Percentiles rank a stretch among this genome's conserved stretches.
phyloP scores from a whole-genome alignment of 1,140 invertebrate genomes.

The Hirudo medicinalis region DNA sequence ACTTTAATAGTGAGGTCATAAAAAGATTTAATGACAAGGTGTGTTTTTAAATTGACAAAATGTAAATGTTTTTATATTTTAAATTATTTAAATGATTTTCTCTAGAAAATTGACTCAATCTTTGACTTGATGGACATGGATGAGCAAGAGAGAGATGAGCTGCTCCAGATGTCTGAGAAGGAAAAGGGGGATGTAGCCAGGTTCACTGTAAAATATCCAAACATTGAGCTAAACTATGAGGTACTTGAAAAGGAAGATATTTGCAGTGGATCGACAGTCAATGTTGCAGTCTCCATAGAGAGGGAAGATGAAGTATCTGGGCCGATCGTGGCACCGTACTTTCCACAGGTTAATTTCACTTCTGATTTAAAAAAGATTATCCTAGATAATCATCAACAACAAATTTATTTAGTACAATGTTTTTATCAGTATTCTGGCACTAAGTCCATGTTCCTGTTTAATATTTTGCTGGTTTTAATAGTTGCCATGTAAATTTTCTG shows the following conservation, averaged over 20 bases:
- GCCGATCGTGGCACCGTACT: slow-evolving; percentile 92
- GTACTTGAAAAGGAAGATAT: slow-evolving; percentile 65
- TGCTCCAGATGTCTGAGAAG: slow-evolving; percentile 66
- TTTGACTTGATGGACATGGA: slow-evolving; percentile 98
- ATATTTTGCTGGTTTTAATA: slow-evolving; percentile 5
- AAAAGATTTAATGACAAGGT: slow-evolving; percentile 79
- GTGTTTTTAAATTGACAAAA: slow-evolving; percentile 22
- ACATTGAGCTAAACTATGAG: slow-evolving; percentile 91
- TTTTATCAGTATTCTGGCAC: too few relatives aligned
- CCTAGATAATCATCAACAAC: too few relatives aligned
- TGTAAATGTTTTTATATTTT: too few relatives aligned
- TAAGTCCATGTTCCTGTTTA: too few relatives aligned
- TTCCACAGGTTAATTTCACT: slow-evolving; percentile 62
- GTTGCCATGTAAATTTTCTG: neutral
- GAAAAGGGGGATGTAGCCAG: slow-evolving; percentile 93
- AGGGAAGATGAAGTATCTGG: slow-evolving; percentile 91
- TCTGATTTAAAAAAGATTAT: slow-evolving; percentile 5
- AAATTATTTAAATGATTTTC: too few relatives aligned
- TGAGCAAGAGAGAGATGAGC: slow-evolving; percentile 72
- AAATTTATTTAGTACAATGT: neutral
- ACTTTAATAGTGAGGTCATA: slow-evolving; percentile 78
- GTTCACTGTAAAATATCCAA: slow-evolving; percentile 97
- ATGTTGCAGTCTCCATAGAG: slow-evolving; percentile 55
- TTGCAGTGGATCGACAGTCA: slow-evolving; percentile 59
- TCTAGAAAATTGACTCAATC: slow-evolving; percentile 74